phyloP scores from a whole-genome alignment of 2,888 invertebrate genomes.

The Leptopilina myrica region DNA sequence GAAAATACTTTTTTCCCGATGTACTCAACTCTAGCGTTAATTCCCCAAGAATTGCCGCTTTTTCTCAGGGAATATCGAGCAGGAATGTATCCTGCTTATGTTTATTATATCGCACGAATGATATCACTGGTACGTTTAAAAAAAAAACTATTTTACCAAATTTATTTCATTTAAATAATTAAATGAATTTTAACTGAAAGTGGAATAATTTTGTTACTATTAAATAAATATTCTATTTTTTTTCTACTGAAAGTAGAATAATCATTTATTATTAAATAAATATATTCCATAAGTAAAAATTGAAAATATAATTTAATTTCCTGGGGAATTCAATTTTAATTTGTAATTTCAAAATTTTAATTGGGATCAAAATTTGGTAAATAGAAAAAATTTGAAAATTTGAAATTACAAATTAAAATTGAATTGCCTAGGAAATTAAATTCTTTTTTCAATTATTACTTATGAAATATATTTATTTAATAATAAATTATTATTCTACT shows the following conservation, averaged over 20 bases:
- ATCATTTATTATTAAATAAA: too few relatives aligned
- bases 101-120: conserved; percentile 89
- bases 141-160: background rate
- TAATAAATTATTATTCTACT: too few relatives aligned
- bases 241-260: too few relatives aligned
- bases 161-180: background rate
- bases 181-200: too few relatives aligned
- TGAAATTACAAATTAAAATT: too few relatives aligned
- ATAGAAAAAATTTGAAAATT: background rate
- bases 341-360: too few relatives aligned
- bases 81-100: conserved; percentile 87
- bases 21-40: conserved; percentile 91
- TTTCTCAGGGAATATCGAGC: conserved; percentile 89
- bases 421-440: background rate
- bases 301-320: background rate
- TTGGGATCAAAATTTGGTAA: too few relatives aligned
- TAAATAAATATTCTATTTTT: background rate
- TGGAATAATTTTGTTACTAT: too few relatives aligned
- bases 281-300: conserved; percentile 6
- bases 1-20: conserved; percentile 95
- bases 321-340: background rate
- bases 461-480: too few relatives aligned
- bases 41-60: conserved; percentile 88
- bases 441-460: background rate
- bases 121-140: conserved; percentile 85